Conservation (phyloP, 2,888 invertebrate species). For the Troglohyphantes excavatus region DNA sequence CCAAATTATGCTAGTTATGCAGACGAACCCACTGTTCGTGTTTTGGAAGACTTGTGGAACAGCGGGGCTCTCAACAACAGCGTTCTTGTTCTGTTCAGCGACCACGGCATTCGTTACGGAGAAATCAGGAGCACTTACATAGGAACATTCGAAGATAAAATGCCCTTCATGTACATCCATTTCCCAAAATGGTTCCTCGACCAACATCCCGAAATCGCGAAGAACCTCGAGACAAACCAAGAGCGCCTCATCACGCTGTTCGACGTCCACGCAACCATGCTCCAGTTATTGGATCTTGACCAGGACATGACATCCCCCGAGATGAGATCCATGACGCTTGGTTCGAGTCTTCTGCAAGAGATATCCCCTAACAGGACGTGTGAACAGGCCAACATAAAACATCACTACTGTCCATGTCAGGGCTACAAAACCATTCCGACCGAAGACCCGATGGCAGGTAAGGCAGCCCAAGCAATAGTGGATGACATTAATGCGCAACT, state of each 20-base stretch:
- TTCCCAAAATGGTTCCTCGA: constrained; percentile 81
- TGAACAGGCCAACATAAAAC: constrained; percentile 81
- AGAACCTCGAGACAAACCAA: constrained; percentile 81
- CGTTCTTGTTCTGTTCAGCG: constrained; percentile 89
- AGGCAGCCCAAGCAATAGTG: constrained; percentile 38
- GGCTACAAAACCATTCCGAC: neutral
- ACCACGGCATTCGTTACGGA: constrained; percentile 95
- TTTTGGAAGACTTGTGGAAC: constrained; percentile 85
- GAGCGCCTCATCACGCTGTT: constrained; percentile 82
- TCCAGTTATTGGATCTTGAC: constrained; percentile 86
- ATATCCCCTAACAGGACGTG: constrained; percentile 82
- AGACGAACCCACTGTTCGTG: constrained; percentile 82
- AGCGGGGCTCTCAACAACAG: constrained; percentile 87
- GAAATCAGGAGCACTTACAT: constrained; percentile 89
- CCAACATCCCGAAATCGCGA: constrained; percentile 80
- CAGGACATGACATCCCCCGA: neutral
- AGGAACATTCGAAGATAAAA: constrained; percentile 83
- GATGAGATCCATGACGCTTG: constrained; percentile 13
- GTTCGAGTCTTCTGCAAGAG: constrained; percentile 81
- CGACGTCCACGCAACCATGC: constrained; percentile 86
- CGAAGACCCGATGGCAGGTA: neutral
- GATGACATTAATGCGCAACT: constrained; percentile 47
- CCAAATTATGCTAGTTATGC: constrained; percentile 81
- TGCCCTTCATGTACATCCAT: constrained; percentile 83
- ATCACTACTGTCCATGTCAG: constrained; percentile 82